phyloP scores from a whole-genome alignment of 2,888 invertebrate species.

The Lasius platythorax region DNA sequence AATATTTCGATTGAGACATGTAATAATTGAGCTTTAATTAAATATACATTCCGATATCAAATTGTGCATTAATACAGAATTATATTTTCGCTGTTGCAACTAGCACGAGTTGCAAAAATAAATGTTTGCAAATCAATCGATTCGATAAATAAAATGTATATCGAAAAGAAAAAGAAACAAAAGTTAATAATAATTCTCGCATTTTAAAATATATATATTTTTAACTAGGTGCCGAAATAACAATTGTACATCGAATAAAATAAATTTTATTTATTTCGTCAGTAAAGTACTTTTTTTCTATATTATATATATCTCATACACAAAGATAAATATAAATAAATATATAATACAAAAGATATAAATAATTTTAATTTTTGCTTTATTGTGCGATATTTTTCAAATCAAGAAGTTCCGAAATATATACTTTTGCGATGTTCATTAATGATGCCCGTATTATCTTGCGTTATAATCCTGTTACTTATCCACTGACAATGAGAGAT shows the following conservation, averaged over 20 bases:
- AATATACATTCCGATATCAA: not conserved
- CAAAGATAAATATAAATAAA: not conserved
- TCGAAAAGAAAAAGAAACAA: too few species aligned
- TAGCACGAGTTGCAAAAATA: not conserved
- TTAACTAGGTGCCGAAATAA: not conserved
- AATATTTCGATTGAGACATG: constrained; percentile 16
- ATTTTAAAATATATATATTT: not conserved
- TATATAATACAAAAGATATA: too few species aligned
- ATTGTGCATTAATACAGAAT: not conserved
- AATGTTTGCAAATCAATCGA: not conserved
- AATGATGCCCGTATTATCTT: not conserved
- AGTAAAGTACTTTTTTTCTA: not conserved
- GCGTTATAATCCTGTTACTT: constrained; percentile 29
- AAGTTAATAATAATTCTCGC: not conserved
- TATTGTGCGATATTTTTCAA: not conserved
- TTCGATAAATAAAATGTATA: not conserved
- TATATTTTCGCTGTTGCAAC: not conserved
- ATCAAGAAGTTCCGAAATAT: not conserved
- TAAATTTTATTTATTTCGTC: not conserved
- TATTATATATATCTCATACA: not conserved
- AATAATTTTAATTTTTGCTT: too few species aligned
- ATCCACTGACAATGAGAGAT: not conserved
- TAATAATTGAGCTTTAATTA: not conserved
- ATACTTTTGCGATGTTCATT: not conserved
- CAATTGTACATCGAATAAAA: not conserved